Base-by-base conservation (phyloP, 2,888 invertebrate genomes). In the Lepidochitona cinerea region DNA sequence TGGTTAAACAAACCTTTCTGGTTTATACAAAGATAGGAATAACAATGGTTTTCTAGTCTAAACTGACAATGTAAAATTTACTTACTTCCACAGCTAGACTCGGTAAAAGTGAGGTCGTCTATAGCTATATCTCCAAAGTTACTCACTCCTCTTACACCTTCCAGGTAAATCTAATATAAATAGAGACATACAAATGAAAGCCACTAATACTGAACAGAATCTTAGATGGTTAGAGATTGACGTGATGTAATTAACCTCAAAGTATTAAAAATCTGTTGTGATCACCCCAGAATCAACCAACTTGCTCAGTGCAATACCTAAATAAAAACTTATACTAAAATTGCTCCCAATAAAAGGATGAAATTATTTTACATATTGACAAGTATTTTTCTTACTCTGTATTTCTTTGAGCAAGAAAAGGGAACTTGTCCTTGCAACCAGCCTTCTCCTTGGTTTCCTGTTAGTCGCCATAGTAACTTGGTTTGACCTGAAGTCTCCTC, bases 81-180 rank as follows among this genome's bases (percentile, higher is more conserved):
- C 83, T 79, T 78, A 84, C 84, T 81, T 54, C 80, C 73, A 77
- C 86, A 86, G 7, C 73, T 33, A 29, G 83, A 82, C 37, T 77
- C 71, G 9, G 84, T 82, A 70, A 79, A 87, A 23, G 71, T 69
- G 37, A 87, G 75, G 71, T 87, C 87, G 78, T 87, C 87, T 32
- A 87, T 68, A 23, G 85, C 85, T 37, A 85, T 85, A 72, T 83
- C 83, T 33, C 84, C 84, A 49, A 70, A 72, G 68, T 78, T 80
- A 75, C 81, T 80, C 23, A 76, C 75, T 7, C 88, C 88, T 32
- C 85, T 73, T 1, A 84, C 76, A 9, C 82, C 88, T 69, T 87
- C 86, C 79, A 88, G 83, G 29, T 84, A 77, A 49, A 87, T 76
- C 85, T 85, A 64, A n/a, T 79, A 80, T 14, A 59, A 9, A 23